A percentile compares a stretch with the other conserved stretches of the same genome.
Conservation (phyloP, 2,797 vertebrate species). For the Protonibea diacanthus region DNA sequence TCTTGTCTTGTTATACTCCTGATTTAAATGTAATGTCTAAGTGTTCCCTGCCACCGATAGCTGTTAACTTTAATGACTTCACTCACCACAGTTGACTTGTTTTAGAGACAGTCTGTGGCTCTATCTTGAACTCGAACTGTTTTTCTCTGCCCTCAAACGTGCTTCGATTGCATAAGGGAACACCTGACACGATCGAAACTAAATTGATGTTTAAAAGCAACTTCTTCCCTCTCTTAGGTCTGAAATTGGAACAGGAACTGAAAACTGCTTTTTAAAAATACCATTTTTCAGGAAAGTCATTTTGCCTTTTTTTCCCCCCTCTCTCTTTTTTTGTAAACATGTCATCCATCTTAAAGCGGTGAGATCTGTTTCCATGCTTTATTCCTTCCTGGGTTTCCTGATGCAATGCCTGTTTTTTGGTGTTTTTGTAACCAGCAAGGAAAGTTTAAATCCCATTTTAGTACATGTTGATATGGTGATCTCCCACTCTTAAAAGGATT, state of each 20-base stretch:
- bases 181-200: slow-evolving; percentile 30
- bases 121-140: slow-evolving; percentile 28
- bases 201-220: slow-evolving; percentile 38
- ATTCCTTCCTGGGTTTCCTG: not conserved
- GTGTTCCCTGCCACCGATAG: slow-evolving; percentile 38
- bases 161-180: slow-evolving; percentile 41
- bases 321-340: not conserved
- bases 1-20: slow-evolving; percentile 45
- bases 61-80: slow-evolving; percentile 67
- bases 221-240: slow-evolving; percentile 5
- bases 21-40: slow-evolving; percentile 51
- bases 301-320: not conserved
- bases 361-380: not conserved
- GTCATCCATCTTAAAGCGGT: slow-evolving; percentile 9
- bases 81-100: slow-evolving; percentile 66
- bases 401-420: not conserved
- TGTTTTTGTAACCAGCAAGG: not conserved
- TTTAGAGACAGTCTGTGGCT: slow-evolving; percentile 53
- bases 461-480: slow-evolving; percentile 20
- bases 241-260: slow-evolving; percentile 22
- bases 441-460: slow-evolving; percentile 23
- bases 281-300: slow-evolving; percentile 10
- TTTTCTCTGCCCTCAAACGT: slow-evolving; percentile 35
- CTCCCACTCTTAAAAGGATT: slow-evolving; percentile 12
- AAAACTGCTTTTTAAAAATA: slow-evolving; percentile 10